Conservation (phyloP, 2,888 invertebrate species). For the Endotricha flammealis region DNA sequence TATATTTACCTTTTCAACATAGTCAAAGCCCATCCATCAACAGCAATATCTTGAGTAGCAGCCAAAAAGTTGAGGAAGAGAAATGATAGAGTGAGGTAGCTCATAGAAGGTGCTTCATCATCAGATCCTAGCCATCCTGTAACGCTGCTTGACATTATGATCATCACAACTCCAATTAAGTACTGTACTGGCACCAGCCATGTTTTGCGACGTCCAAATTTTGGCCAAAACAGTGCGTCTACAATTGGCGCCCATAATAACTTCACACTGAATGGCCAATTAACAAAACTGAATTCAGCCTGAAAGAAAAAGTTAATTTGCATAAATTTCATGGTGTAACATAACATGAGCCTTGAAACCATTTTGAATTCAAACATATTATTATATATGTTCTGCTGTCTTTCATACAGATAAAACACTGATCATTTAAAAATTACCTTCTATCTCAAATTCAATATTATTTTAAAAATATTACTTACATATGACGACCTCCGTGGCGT, state of each 20-base stretch:
- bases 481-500: too few species aligned
- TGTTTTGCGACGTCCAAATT: slow-evolving; percentile 95
- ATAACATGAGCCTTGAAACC: too few species aligned
- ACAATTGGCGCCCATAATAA: slow-evolving; percentile 99
- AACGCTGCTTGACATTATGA: slow-evolving; percentile 87
- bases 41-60: slow-evolving; percentile 99
- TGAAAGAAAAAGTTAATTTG: slow-evolving; percentile 65
- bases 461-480: too few species aligned
- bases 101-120: slow-evolving; percentile 82
- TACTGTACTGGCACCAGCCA: slow-evolving; percentile 97
- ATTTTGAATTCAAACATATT: too few species aligned
- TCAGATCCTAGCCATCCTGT: slow-evolving; percentile 87
- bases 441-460: too few species aligned
- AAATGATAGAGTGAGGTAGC: slow-evolving; percentile 89
- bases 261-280: slow-evolving; percentile 96
- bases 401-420: too few species aligned
- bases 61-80: slow-evolving; percentile 96
- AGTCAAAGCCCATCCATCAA: slow-evolving; percentile 99
- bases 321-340: too few species aligned
- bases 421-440: too few species aligned
- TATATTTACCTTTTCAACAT: slow-evolving; percentile 91
- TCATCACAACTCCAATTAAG: slow-evolving; percentile 92
- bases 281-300: slow-evolving; percentile 95
- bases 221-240: slow-evolving; percentile 90
- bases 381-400: too few species aligned